Base-by-base conservation (phyloP, 2,888 invertebrate genomes). In the Apodemia zela region DNA sequence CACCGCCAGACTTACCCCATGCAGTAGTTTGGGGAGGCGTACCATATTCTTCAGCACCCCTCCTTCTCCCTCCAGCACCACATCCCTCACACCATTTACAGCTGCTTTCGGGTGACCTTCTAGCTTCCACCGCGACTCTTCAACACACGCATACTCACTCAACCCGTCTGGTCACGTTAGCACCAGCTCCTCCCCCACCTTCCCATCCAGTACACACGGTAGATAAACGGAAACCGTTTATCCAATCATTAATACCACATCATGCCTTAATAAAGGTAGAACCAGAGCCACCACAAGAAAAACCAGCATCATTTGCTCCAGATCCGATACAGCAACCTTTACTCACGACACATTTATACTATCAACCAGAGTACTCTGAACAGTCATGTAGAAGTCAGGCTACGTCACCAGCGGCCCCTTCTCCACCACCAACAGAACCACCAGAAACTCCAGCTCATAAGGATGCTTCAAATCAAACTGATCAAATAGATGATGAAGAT, bases 401-500 rank as follows among this genome's bases (percentile, higher is more conserved):
- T 4, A 88, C 94, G 21, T 95, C 95, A 0, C 95, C 95, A 0
- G 94, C 93, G 0, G 93, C 94, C 0, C 90, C 93, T 0, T 85
- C 91, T 0, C 87, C 93, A 35, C 86, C 89, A 25, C 89, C 93
- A 17, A 92, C 93, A 65, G 91, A 92, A 66, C 86, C 86, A 2
- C 89, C 93, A 1, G 94, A 94, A 67, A 88, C 92, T 4, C 94
- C 94, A 42, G 96, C 95, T n/a, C 96, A 89, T 54, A 83, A 94
- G 78, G 96, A 97, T 75, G 96, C 96, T 0, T 96, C 96, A 62
- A 97, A 96, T 77, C 97, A 97, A 85, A 97, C 97, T 0, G 96
- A 97, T 74, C 94, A 95, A 21, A 94, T 95, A 0, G 93, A 94
- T 73, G 95, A 95, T 71, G 95, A 95, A 63, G 95, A 95, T 69